These are phyloP conservation scores for Crotophaga sulcirostris DNA, from an alignment of 2,113 vertebrate species.

Conservation along the genomic window DNA sequence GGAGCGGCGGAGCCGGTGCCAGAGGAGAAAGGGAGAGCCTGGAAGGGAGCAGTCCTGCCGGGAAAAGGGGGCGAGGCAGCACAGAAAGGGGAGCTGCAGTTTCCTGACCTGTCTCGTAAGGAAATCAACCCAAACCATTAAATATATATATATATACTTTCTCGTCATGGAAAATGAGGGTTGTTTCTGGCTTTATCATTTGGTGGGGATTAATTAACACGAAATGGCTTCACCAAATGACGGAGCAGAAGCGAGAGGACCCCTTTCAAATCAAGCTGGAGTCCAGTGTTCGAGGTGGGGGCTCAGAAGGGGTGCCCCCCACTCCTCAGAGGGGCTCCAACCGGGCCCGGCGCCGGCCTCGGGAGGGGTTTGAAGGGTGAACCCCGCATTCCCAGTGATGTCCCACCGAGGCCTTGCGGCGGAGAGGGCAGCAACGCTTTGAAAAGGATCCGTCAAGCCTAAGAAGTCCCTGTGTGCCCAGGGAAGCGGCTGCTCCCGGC, in stretches of 20 bases:
- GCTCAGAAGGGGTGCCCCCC: neutral
- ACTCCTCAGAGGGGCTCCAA: no score
- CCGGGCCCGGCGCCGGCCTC: neutral
- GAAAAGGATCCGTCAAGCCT: neutral
- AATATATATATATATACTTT: neutral
- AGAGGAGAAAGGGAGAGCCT: neutral
- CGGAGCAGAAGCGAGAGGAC: neutral
- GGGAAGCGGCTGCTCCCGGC: neutral
- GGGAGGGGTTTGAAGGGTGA: neutral
- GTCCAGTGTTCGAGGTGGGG: neutral
- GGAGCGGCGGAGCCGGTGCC: neutral
- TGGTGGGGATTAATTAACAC: neutral
- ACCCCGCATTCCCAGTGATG: fast-evolving
- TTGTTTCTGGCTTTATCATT: conserved; percentile 25
- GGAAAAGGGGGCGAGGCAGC: neutral
- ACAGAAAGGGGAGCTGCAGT: neutral
- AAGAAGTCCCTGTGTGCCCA: neutral
- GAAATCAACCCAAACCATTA: neutral
- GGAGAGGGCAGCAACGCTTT: neutral
- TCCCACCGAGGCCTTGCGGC: neutral
- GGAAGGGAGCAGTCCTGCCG: neutral
- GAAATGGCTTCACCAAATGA: neutral
- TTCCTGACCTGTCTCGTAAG: conserved; percentile 9
- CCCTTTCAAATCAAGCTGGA: neutral
- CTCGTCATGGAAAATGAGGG: neutral